Evolutionary conservation across 2,113 vertebrate species (phyloP).

Genomic region (Anser cygnoides): DNA sequence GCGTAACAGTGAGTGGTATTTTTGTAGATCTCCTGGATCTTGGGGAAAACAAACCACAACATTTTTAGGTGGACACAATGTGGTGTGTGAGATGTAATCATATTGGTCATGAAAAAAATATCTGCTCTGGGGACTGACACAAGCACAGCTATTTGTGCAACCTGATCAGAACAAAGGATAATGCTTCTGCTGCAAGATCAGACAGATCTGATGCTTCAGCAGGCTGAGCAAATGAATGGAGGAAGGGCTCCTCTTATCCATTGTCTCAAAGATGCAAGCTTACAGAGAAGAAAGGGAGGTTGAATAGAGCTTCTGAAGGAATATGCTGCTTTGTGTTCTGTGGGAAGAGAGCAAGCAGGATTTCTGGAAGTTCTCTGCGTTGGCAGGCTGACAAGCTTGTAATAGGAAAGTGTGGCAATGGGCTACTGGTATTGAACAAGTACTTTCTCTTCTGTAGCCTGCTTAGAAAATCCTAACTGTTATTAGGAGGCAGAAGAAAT

Average conservation of each 20-base stretch:
- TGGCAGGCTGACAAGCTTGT: constrained; percentile 8
- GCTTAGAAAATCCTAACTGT: constrained; percentile 3
- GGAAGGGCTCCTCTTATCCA: constrained; percentile 52
- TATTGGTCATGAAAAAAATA: background rate
- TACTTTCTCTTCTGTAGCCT: constrained; percentile 19
- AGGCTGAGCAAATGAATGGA: constrained; percentile 58
- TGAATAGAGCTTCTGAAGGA: constrained; percentile 49
- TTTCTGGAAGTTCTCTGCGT: constrained; percentile 49
- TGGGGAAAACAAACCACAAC: background rate
- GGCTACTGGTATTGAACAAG: constrained; percentile 32
- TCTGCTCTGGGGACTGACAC: constrained; percentile 11
- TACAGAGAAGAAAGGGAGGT: constrained; percentile 10
- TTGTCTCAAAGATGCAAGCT: constrained; percentile 52
- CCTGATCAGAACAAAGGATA: constrained; percentile 67
- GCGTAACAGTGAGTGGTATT: background rate
- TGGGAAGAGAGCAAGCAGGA: constrained; percentile 46
- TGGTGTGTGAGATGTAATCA: background rate
- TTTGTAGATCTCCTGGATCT: background rate
- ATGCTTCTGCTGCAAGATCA: constrained; percentile 46
- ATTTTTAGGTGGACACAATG: constrained; percentile 11
- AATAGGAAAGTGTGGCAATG: constrained; percentile 35
- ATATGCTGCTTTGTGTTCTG: constrained; percentile 39
- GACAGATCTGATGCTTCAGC: constrained; percentile 51
- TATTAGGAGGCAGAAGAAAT: constrained; percentile 58
- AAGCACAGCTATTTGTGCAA: constrained; percentile 48